Percentiles rank a stretch among this genome's conserved stretches.
phyloP scores from a whole-genome alignment of 2,113 vertebrate genomes.

The Zapornia atra region DNA sequence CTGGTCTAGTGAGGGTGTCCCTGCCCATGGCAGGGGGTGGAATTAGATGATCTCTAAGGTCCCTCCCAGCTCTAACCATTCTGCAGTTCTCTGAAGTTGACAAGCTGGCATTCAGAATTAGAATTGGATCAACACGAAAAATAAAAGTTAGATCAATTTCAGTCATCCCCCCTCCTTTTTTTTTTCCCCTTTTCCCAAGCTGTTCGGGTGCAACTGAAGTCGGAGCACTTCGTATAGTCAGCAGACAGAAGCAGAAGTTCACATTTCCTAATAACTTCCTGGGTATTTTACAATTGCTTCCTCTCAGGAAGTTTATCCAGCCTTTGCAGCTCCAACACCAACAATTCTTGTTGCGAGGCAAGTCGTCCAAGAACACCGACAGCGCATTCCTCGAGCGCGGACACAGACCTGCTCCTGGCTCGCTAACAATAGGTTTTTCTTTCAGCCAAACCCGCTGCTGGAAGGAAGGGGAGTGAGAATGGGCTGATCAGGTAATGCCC shows the following conservation, averaged over 20 bases:
- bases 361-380: conserved; percentile 58
- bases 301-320: conserved; percentile 77
- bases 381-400: conserved; percentile 8
- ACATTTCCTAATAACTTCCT: conserved; percentile 80
- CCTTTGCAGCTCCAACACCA: conserved; percentile 75
- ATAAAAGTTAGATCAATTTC: not conserved
- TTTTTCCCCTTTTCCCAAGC: not conserved
- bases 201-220: not conserved
- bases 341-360: conserved; percentile 56
- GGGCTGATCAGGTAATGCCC: not conserved
- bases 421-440: conserved; percentile 17
- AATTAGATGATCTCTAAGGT: no score
- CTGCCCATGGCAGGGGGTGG: no score
- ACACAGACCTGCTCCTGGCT: conserved; percentile 6
- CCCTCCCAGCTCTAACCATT: no score
- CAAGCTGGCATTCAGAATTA: not conserved
- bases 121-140: not conserved
- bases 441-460: not conserved
- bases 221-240: not conserved
- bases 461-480: not conserved
- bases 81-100: not conserved
- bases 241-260: conserved; percentile 56
- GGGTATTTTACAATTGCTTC: conserved; percentile 80
- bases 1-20: no score
- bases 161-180: not conserved